Evolutionary conservation across 2,797 vertebrate species (phyloP).

Genomic region (Taeniopygia guttata): DNA sequence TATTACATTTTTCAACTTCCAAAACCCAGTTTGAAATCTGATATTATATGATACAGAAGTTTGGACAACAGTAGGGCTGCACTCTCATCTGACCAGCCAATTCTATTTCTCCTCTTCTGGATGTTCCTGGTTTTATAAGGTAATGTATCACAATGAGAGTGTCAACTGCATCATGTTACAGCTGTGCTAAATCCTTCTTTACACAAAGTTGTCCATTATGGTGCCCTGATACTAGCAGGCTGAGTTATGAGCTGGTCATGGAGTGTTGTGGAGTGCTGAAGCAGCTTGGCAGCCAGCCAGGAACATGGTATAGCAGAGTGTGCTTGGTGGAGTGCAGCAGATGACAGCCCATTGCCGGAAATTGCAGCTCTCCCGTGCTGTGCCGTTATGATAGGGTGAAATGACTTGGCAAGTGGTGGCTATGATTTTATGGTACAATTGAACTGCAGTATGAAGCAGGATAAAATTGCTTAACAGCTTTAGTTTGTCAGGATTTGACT

Average conservation of each 20-base stretch:
- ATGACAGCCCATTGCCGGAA: constrained; percentile 29
- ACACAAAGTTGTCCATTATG: constrained; percentile 36
- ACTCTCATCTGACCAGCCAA: background rate
- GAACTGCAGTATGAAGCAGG: constrained; percentile 3
- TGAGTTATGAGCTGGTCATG: constrained; percentile 34
- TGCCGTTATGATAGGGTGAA: constrained; percentile 26
- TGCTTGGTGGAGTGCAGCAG: constrained; percentile 33
- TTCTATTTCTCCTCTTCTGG: background rate
- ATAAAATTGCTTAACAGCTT: constrained; percentile 43
- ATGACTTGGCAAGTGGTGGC: constrained; percentile 45
- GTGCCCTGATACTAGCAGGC: background rate
- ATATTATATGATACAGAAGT: background rate
- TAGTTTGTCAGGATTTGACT: constrained; percentile 42
- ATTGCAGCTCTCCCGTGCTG: background rate
- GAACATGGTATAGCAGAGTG: background rate
- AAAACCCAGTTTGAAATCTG: background rate
- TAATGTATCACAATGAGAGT: background rate
- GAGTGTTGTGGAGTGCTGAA: background rate
- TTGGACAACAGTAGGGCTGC: background rate
- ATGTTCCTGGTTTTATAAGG: constrained; percentile 38
- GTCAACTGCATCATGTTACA: constrained; percentile 15
- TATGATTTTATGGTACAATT: constrained; percentile 60
- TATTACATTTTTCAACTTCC: background rate
- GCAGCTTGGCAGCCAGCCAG: background rate
- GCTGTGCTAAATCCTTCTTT: constrained; percentile 47